Conservation (phyloP, 2,797 vertebrate species). For the Sitta carolinensis region DNA sequence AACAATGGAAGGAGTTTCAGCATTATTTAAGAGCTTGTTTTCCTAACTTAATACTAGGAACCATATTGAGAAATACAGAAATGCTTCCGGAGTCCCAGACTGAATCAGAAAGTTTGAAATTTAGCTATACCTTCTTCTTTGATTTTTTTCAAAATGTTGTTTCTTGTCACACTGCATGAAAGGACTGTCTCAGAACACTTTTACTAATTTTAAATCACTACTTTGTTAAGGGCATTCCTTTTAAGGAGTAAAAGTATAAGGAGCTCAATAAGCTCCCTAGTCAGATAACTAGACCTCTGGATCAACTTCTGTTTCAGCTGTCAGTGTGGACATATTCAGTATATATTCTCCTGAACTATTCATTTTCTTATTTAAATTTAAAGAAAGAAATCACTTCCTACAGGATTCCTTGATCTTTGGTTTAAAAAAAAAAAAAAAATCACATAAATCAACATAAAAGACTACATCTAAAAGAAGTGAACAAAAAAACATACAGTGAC, state of each 20-base stretch:
- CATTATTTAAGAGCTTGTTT: background rate
- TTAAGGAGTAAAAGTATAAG: conserved; percentile 2
- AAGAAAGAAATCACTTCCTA: background rate
- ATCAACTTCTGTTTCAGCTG: background rate
- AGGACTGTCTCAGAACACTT: background rate
- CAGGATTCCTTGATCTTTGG: background rate
- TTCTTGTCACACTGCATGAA: background rate
- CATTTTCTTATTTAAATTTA: background rate
- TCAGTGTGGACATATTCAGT: background rate
- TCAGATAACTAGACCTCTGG: background rate
- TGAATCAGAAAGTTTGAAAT: background rate
- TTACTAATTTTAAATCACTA: background rate
- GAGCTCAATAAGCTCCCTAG: background rate
- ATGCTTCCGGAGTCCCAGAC: background rate
- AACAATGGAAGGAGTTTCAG: background rate
- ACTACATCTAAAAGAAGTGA: background rate
- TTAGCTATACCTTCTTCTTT: background rate
- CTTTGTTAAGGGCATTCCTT: background rate
- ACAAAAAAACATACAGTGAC: background rate
- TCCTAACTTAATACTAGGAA: background rate
- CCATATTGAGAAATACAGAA: background rate
- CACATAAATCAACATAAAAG: background rate
- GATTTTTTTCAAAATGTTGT: background rate
- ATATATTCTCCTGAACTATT: background rate
- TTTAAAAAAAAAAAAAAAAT: too few species aligned